phyloP scores from a whole-genome alignment of 2,888 invertebrate species.

The Graphium colonna region DNA sequence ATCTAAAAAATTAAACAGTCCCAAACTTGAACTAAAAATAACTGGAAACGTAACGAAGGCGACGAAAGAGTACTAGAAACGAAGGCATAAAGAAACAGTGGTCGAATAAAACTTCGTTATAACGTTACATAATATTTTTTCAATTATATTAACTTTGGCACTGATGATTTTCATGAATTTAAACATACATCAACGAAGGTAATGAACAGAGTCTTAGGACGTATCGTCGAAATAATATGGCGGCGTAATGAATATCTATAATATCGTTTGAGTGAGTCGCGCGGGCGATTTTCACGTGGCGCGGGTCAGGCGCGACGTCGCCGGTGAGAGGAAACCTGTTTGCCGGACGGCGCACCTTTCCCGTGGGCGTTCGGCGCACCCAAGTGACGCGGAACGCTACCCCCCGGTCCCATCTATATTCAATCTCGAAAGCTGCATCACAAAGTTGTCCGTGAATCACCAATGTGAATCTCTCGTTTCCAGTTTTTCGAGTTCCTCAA shows the following conservation, averaged over 20 bases:
- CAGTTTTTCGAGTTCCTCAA: conserved; percentile 5
- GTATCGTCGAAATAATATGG: too few relatives aligned
- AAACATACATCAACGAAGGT: too few relatives aligned
- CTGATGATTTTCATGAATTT: too few relatives aligned
- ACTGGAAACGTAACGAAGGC: too few relatives aligned
- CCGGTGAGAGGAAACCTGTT: conserved; percentile 75
- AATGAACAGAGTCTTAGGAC: too few relatives aligned
- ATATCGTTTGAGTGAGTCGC: conserved; percentile 7
- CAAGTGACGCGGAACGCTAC: conserved; percentile 34
- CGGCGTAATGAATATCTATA: not conserved
- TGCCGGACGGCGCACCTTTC: conserved; percentile 44
- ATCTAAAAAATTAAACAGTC: too few relatives aligned
- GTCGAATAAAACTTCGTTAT: too few relatives aligned
- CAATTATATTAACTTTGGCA: too few relatives aligned
- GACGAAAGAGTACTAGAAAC: too few relatives aligned
- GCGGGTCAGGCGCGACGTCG: conserved; percentile 35
- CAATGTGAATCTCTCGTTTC: conserved; percentile 6
- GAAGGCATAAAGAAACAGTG: too few relatives aligned
- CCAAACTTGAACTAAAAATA: too few relatives aligned
- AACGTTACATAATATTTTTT: too few relatives aligned
- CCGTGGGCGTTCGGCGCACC: conserved; percentile 53
- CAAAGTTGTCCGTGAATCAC: conserved; percentile 15
- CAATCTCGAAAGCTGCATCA: conserved; percentile 19
- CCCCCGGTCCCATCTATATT: conserved; percentile 20
- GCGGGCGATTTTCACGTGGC: conserved; percentile 31